Evolutionary conservation across 1,140 invertebrate genomes (phyloP).

Genomic region (Hestina assimilis): DNA sequence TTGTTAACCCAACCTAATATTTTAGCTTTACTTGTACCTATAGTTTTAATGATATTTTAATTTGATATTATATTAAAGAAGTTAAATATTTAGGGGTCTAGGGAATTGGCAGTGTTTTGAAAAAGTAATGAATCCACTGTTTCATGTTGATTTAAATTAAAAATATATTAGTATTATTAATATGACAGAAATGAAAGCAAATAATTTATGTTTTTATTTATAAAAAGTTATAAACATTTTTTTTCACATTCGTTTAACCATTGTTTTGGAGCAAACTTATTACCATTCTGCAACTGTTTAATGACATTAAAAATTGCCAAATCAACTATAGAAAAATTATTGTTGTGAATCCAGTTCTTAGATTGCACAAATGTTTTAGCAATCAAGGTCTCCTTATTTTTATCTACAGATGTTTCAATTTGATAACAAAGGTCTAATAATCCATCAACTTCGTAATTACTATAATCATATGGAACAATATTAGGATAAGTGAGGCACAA

Average conservation of each 20-base stretch:
- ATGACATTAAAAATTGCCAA: conserved; percentile 81
- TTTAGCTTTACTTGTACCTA: too few species aligned
- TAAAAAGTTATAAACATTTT: conserved; percentile 30
- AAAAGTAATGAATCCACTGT: too few species aligned
- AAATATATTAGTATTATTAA: too few species aligned
- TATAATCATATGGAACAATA: conserved; percentile 60
- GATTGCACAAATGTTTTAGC: conserved; percentile 47
- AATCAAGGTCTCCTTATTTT: conserved; percentile 49
- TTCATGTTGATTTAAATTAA: too few species aligned
- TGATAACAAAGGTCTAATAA: conserved; percentile 82
- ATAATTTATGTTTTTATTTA: not conserved
- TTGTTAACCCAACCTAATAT: too few species aligned
- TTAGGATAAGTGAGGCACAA: conserved; percentile 62
- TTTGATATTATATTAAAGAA: too few species aligned
- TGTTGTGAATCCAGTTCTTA: conserved; percentile 53
- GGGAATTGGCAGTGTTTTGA: too few species aligned
- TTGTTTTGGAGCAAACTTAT: conserved; percentile 51
- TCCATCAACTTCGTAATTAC: conserved; percentile 64
- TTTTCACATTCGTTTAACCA: conserved; percentile 62
- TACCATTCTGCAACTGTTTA: conserved; percentile 67
- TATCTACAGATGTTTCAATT: conserved; percentile 63
- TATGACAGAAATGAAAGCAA: not conserved
- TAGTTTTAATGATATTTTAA: too few species aligned
- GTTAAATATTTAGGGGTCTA: too few species aligned
- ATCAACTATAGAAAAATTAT: conserved; percentile 79